A percentile compares a stretch with the other conserved stretches of the same genome.
Conservation (phyloP, 2,113 vertebrate species). For the Sturnus vulgaris region DNA sequence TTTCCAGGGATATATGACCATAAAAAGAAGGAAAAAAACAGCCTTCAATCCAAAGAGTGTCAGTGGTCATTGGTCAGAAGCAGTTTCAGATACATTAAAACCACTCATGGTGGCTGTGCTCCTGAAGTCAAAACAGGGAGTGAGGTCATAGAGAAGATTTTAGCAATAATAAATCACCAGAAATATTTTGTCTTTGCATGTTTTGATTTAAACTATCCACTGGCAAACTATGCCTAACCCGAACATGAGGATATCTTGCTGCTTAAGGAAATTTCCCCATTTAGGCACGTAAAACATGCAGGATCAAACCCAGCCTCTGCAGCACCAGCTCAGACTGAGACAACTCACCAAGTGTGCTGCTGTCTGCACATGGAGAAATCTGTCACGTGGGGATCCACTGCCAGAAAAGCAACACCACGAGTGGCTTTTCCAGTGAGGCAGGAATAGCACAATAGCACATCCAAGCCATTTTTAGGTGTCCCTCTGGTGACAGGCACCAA, state of each 20-base stretch:
- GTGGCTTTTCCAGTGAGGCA: background rate
- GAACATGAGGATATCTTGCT: background rate
- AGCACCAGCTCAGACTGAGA: background rate
- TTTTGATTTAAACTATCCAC: background rate
- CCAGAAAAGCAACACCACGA: background rate
- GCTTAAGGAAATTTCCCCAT: background rate
- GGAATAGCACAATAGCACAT: background rate
- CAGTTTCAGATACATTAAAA: background rate
- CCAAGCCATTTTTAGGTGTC: background rate
- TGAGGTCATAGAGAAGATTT: background rate
- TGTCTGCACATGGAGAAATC: background rate
- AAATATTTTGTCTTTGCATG: background rate
- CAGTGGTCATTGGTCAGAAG: background rate
- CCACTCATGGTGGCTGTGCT: background rate
- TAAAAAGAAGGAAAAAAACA: background rate
- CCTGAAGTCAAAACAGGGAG: background rate
- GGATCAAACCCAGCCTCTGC: background rate
- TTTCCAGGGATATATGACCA: background rate
- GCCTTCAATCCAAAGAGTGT: background rate
- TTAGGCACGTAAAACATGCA: accelerated
- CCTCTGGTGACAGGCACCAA: background rate
- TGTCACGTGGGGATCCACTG: accelerated
- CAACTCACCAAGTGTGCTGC: accelerated
- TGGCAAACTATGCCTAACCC: background rate
- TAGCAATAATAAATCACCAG: background rate